phyloP scores from a whole-genome alignment of 2,113 vertebrate species.

The Serilophus lunatus region DNA sequence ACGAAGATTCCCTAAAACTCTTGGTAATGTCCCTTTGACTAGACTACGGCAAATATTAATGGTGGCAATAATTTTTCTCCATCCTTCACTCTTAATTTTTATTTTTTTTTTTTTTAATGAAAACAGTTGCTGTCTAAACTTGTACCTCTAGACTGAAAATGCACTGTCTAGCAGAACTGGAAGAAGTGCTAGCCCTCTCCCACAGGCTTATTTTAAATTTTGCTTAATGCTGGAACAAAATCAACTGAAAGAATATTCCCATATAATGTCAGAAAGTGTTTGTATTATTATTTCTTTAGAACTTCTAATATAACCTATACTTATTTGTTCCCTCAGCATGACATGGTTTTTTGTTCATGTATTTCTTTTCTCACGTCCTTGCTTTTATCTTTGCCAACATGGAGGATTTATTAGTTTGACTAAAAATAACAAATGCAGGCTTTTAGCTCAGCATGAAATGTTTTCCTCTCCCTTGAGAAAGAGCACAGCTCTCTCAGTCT shows the following conservation, averaged over 20 bases:
- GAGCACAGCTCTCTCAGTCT: neutral
- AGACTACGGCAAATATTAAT: neutral
- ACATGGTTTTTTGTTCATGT: neutral
- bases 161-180: neutral
- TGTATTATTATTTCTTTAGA: neutral
- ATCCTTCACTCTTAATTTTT: neutral
- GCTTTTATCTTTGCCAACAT: conserved; percentile 25
- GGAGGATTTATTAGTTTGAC: conserved; percentile 1
- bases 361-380: neutral
- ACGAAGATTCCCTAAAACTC: neutral
- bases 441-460: conserved; percentile 1
- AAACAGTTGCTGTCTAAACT: neutral
- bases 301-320: neutral
- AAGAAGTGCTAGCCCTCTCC: neutral
- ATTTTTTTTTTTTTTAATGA: neutral
- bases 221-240: neutral
- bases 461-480: conserved; percentile 33
- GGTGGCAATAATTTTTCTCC: neutral
- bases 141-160: neutral
- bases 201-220: neutral
- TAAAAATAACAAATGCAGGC: conserved; percentile 34
- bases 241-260: neutral
- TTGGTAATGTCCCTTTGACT: neutral
- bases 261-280: neutral
- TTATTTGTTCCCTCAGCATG: neutral